These are phyloP conservation scores for Scrobipalpa costella DNA, from an alignment of 2,888 invertebrate species.

Conservation along the genomic window DNA sequence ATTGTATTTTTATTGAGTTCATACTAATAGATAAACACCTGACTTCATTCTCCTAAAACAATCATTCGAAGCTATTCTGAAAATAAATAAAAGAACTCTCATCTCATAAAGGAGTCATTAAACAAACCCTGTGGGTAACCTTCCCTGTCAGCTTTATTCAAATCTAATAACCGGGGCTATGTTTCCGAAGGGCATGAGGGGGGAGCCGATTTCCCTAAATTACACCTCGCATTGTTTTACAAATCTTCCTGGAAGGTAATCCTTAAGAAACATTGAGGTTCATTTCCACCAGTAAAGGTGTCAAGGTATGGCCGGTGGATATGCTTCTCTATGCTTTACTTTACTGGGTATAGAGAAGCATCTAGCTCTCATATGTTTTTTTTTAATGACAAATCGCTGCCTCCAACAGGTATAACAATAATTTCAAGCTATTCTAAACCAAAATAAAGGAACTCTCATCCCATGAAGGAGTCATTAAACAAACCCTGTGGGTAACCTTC, in stretches of 20 bases:
- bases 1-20: no score
- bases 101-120: constrained; percentile 13
- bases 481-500: constrained; percentile 36
- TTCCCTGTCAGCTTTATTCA: constrained; percentile 52
- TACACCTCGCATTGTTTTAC: constrained; percentile 79
- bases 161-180: constrained; percentile 52
- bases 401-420: no score
- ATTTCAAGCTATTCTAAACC: no score
- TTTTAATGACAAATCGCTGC: no score
- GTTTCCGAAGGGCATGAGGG: constrained; percentile 42
- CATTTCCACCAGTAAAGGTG: not conserved
- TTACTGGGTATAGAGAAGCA: no score
- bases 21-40: no score
- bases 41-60: no score
- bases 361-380: no score
- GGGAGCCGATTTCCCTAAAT: constrained; percentile 74
- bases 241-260: constrained; percentile 77
- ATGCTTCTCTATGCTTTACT: no score
- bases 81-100: not conserved
- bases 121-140: constrained; percentile 34
- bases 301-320: no score
- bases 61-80: not conserved
- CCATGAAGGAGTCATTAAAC: constrained; percentile 17
- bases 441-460: not conserved
- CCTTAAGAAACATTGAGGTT: constrained; percentile 43